Percentiles rank a stretch among this genome's conserved stretches.
These are phyloP conservation scores for Kryphioiulus occultus DNA, from an alignment of 2,888 invertebrate genomes.

Conservation along the genomic window DNA sequence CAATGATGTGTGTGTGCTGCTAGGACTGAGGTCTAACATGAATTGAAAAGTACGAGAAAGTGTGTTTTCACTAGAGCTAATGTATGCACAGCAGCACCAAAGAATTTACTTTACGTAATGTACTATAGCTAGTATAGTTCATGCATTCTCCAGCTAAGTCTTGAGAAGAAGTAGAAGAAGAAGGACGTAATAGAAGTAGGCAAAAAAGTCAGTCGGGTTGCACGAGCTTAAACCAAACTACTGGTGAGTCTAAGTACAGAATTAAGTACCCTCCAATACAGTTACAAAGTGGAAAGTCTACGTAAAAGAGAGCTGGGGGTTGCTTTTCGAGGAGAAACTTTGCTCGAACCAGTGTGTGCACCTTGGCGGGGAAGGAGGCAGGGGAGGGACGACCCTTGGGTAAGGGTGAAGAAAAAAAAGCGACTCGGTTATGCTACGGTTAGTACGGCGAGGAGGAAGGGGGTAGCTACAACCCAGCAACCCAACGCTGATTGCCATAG, in stretches of 20 bases:
- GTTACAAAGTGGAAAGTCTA: constrained; percentile 41
- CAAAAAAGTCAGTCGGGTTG: constrained; percentile 37
- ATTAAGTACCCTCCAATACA: constrained; percentile 44
- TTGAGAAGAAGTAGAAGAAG: constrained; percentile 36
- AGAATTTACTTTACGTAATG: constrained; percentile 50
- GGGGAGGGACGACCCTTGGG: constrained; percentile 28
- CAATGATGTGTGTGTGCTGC: constrained; percentile 44
- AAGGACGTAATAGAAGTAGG: constrained; percentile 45
- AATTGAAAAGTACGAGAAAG: constrained; percentile 43
- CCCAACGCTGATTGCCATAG: background rate
- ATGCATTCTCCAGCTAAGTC: constrained; percentile 40
- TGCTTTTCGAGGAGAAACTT: constrained; percentile 42
- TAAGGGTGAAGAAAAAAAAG: background rate
- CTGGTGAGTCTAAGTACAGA: constrained; percentile 44
- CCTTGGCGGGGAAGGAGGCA: constrained; percentile 32
- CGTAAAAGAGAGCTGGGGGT: constrained; percentile 42
- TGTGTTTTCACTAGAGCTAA: constrained; percentile 48
- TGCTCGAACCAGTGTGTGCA: background rate
- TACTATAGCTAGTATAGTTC: constrained; percentile 45
- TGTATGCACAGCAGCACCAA: constrained; percentile 49
- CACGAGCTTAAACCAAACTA: constrained; percentile 45
- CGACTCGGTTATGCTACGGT: constrained; percentile 9
- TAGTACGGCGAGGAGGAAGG: constrained; percentile 39
- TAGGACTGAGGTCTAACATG: constrained; percentile 47
- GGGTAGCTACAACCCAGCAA: background rate